These are phyloP conservation scores for Nymphalis io DNA, from an alignment of 1,140 invertebrate species.

Conservation along the genomic window DNA sequence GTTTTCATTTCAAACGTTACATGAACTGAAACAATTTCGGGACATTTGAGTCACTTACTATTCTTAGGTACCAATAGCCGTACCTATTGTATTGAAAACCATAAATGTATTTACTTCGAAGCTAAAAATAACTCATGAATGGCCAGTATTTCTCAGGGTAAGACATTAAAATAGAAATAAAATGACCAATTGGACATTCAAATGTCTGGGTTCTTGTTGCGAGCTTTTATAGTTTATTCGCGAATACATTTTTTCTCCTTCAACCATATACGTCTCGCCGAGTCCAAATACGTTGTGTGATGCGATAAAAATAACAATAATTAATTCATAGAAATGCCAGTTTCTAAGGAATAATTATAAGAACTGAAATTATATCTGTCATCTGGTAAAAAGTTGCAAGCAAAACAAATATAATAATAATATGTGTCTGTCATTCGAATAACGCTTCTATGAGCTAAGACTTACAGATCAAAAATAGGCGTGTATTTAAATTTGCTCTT, in stretches of 20 bases:
- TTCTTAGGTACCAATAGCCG: not conserved
- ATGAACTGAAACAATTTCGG: too few relatives aligned
- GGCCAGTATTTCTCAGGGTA: conserved; percentile 43
- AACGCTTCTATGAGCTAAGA: conserved; percentile 18
- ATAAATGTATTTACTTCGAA: conserved; percentile 30
- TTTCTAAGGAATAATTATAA: conserved; percentile 49
- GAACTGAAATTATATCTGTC: conserved; percentile 48
- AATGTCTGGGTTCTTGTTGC: conserved; percentile 43
- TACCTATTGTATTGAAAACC: conserved; percentile 6
- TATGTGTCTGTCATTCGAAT: conserved; percentile 29
- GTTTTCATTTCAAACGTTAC: too few relatives aligned
- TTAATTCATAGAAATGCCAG: conserved; percentile 11
- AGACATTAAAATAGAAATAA: conserved; percentile 42
- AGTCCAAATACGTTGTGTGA: conserved; percentile 4
- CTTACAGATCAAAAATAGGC: conserved; percentile 19
- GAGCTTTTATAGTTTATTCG: conserved; percentile 21
- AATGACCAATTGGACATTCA: conserved; percentile 47
- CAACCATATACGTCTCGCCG: conserved; percentile 8
- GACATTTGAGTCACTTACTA: too few relatives aligned
- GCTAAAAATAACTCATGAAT: conserved; percentile 57
- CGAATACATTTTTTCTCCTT: conserved; percentile 17
- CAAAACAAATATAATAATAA: not conserved
- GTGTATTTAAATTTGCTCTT: conserved; percentile 27
- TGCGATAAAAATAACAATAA: conserved; percentile 35
- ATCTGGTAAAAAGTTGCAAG: conserved; percentile 9